A percentile compares a stretch with the other conserved stretches of the same genome.
Conservation (phyloP, 2,797 vertebrate species). For the Labeo calbasu region DNA sequence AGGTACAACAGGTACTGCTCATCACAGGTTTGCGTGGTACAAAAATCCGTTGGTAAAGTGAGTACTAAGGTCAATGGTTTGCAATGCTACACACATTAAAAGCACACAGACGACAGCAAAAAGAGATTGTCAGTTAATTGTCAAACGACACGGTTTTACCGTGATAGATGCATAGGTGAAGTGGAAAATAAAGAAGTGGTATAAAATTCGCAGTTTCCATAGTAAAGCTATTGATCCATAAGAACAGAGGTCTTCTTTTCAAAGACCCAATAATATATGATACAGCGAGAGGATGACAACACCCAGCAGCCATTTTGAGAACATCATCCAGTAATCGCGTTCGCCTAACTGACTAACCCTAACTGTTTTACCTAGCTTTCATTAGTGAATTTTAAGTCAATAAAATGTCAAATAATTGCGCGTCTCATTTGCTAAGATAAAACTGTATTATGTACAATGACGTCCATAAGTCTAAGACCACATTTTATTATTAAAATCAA, state of each 20-base stretch:
- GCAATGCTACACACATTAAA: conserved; percentile 29
- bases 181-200: conserved; percentile 26
- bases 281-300: not conserved
- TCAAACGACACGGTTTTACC: conserved; percentile 21
- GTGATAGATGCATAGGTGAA: conserved; percentile 49
- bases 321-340: not conserved
- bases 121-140: conserved; percentile 45
- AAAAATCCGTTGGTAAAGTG: not conserved
- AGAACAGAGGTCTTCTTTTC: conserved; percentile 14
- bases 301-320: conserved; percentile 8
- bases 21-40: conserved; percentile 1
- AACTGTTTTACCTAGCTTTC: not conserved
- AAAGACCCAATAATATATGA: not conserved
- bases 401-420: not conserved
- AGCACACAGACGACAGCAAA: conserved; percentile 29
- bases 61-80: conserved; percentile 2
- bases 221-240: conserved; percentile 48
- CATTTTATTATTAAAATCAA: not conserved
- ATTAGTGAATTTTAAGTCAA: not conserved
- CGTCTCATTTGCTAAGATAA: not conserved
- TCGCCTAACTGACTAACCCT: too few species aligned
- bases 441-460: not conserved
- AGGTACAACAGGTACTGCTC: not conserved
- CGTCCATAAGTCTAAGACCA: conserved; percentile 1
- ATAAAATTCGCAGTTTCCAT: conserved; percentile 37